These are phyloP conservation scores for Agelastica alni DNA, from an alignment of 2,888 invertebrate species.

Conservation along the genomic window DNA sequence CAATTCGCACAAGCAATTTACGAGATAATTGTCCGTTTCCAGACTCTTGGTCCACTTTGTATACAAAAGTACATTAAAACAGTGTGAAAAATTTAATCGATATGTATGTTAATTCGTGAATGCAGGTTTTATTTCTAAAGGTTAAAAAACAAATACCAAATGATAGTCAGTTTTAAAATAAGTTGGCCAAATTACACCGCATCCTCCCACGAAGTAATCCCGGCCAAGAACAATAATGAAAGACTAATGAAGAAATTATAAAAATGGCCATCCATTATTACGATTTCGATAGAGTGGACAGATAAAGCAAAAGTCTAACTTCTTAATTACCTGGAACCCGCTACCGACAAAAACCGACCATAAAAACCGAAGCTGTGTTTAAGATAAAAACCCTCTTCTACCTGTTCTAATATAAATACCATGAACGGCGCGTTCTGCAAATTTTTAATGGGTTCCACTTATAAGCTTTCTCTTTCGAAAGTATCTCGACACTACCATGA, in stretches of 20 bases:
- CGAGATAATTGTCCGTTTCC: no score
- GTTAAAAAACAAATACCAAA: no score
- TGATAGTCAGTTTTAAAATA: no score
- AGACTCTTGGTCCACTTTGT: no score
- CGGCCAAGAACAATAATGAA: conserved; percentile 21
- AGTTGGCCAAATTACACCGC: conserved; percentile 7
- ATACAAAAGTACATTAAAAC: no score
- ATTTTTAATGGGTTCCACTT: neutral
- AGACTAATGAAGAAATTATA: conserved; percentile 36
- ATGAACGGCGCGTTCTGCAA: conserved; percentile 2
- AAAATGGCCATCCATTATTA: conserved; percentile 33
- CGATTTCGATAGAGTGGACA: conserved; percentile 35
- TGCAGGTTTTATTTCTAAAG: no score
- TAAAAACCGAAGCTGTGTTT: conserved; percentile 34
- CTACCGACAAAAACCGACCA: conserved; percentile 28
- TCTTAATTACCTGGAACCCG: conserved; percentile 35
- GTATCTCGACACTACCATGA: no score
- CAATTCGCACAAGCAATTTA: no score
- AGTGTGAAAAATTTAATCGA: no score
- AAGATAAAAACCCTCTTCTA: conserved; percentile 34
- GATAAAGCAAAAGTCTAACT: conserved; percentile 34
- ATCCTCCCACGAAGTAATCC: conserved; percentile 20
- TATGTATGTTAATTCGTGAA: no score
- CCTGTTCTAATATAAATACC: conserved; percentile 25
- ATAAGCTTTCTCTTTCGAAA: neutral